These are phyloP conservation scores for Ectropis grisescens DNA, from an alignment of 1,140 invertebrate genomes.

Conservation along the genomic window DNA sequence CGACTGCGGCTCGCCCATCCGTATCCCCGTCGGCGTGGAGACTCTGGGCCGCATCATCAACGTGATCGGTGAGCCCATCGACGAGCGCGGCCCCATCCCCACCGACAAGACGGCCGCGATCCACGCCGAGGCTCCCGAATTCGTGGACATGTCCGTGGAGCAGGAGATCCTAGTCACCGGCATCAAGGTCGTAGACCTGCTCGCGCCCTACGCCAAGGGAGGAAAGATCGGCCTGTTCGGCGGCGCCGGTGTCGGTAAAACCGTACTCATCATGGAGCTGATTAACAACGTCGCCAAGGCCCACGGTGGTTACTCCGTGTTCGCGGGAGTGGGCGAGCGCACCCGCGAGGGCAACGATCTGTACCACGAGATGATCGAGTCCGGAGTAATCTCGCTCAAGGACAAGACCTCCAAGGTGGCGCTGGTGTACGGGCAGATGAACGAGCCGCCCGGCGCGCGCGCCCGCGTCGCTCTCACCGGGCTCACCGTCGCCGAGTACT, in stretches of 20 bases:
- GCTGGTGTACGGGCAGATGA: constrained; percentile 99
- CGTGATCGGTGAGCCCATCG: constrained; percentile 96
- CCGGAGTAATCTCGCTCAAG: constrained; percentile 94
- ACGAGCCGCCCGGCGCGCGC: constrained; percentile 98
- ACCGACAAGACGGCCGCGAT: constrained; percentile 92
- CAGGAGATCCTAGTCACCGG: constrained; percentile 98
- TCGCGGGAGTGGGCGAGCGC: constrained; percentile 98
- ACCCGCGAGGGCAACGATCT: constrained; percentile 99
- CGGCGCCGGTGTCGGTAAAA: constrained; percentile 99
- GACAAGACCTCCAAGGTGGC: constrained; percentile 86
- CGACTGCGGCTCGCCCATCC: constrained; percentile 84
- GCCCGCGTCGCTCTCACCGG: constrained; percentile 97
- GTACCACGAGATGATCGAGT: constrained; percentile 99
- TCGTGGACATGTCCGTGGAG: constrained; percentile 98
- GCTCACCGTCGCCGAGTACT: constrained; percentile 96
- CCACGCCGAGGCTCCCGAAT: constrained; percentile 96
- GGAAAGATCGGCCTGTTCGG: constrained; percentile 99
- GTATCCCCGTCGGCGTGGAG: constrained; percentile 85
- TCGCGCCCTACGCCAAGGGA: constrained; percentile 97
- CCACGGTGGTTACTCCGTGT: constrained; percentile 99
- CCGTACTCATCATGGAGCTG: constrained; percentile 99
- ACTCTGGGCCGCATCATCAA: constrained; percentile 90
- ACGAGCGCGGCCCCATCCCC: constrained; percentile 95
- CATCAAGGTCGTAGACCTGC: constrained; percentile 97
- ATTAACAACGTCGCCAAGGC: constrained; percentile 86